Percentiles rank a stretch among this genome's conserved stretches.
These are phyloP conservation scores for Agonopterix heracliana DNA, from an alignment of 2,888 invertebrate species.

Conservation along the genomic window DNA sequence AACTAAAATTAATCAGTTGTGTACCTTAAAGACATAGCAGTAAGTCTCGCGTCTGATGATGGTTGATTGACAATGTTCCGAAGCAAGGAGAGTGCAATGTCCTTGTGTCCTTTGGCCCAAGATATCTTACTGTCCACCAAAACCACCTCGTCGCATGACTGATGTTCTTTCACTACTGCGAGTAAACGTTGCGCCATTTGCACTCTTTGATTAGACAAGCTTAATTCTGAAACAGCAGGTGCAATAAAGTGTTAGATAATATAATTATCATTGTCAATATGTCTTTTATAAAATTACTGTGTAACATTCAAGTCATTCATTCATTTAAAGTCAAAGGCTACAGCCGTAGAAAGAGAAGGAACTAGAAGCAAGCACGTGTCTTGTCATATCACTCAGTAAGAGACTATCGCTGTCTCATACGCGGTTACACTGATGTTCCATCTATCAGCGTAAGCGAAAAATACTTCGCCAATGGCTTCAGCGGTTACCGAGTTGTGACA, in stretches of 20 bases:
- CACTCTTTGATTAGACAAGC: constrained; percentile 67
- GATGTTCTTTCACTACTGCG: constrained; percentile 52
- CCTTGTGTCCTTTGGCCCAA: constrained; percentile 66
- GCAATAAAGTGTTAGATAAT: too few species aligned
- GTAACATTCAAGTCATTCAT: too few species aligned
- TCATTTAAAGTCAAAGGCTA: too few species aligned
- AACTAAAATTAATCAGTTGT: background rate
- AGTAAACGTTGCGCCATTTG: constrained; percentile 74
- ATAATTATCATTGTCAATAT: background rate
- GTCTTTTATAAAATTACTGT: too few species aligned
- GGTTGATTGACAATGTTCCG: constrained; percentile 45
- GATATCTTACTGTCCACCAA: constrained; percentile 60
- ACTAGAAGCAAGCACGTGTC: too few species aligned
- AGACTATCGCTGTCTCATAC: too few species aligned
- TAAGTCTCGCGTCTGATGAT: constrained; percentile 34
- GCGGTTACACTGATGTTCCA: too few species aligned
- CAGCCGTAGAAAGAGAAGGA: too few species aligned
- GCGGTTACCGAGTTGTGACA: too few species aligned
- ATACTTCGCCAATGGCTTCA: too few species aligned
- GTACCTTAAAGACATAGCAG: constrained; percentile 59
- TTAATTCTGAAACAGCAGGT: constrained; percentile 53
- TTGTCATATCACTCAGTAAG: too few species aligned
- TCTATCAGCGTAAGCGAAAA: too few species aligned
- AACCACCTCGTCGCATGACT: constrained; percentile 42
- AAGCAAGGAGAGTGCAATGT: constrained; percentile 61